Evolutionary conservation across 2,888 invertebrate species (phyloP), one percentile per base, ranked within the genome.

Genomic region (Microctonus brassicae): DNA sequence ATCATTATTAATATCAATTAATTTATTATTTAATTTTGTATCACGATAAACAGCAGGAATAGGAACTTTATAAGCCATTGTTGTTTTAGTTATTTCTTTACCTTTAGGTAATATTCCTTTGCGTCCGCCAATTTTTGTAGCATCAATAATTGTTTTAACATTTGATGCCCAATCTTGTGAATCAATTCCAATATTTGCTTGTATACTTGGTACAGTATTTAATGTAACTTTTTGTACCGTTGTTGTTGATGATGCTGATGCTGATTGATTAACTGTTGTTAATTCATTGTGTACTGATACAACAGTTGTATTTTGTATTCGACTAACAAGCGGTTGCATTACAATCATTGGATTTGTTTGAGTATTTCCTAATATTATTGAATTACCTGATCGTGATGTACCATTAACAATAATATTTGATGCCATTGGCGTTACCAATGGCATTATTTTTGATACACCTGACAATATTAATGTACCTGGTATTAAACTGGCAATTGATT

Each of bases 31-130:
- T 2, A 29, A 55, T 39, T 70, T 64, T 6, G 64, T 55, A 69
- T 85, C 86, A 63, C 85, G 84, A 60, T 84, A 84, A 69, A 87
- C 80, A 34, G 86, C 87, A 5, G 87, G 86, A 57, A 87, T 87
- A 62, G 87, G 87, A 75, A 87, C 86, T 80, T 87, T 87, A 63
- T 86, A 87, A 9, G 86, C 78, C 86, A 86, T 87, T 11, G 87
- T 86, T 4, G 87, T 87, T 60, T 84, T 84, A 9, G 87, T 87
- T 11, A 84, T 84, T 74, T 86, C 86, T 63, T 83, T 81, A 20
- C 84, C 83, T 70, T 87, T 87, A 20, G 87, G 87, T 11, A 87
- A 64, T 29, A 87, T 87, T 47, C 84, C 83, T 73, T 87, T 87
- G 20, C 82, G 83, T 1, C 87, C 85, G 4, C 85, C 83, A 17